A percentile compares a stretch with the other conserved stretches of the same genome.
Evolutionary conservation across 2,888 invertebrate species (phyloP).

Genomic region (Yponomeuta malinellus): DNA sequence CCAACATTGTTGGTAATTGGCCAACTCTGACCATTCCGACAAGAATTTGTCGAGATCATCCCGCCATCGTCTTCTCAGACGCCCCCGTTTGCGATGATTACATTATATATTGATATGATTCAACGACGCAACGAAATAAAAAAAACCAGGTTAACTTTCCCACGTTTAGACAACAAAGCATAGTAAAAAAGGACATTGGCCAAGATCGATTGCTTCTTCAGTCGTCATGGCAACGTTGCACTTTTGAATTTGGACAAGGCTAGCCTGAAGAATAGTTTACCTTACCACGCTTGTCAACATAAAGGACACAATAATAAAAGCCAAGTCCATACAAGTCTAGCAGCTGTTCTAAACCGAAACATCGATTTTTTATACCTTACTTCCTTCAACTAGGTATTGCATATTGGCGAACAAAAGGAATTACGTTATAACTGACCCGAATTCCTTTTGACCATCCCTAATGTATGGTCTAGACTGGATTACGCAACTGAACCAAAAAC

Average conservation of each 20-base stretch:
- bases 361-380: background rate
- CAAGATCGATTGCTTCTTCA: background rate
- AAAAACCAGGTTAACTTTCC: no score
- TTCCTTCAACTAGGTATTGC: background rate
- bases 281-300: background rate
- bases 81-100: no score
- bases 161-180: background rate
- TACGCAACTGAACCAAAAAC: background rate
- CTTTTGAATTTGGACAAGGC: background rate
- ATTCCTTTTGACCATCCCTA: background rate
- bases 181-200: background rate
- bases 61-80: no score
- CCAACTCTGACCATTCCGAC: no score
- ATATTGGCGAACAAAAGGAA: background rate
- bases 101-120: no score
- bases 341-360: background rate
- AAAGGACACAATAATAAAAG: background rate
- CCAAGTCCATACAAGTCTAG: background rate
- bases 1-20: no score
- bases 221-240: background rate
- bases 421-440: background rate
- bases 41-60: no score
- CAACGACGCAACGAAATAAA: no score
- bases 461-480: constrained; percentile 3
- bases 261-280: background rate